A percentile compares a stretch with the other conserved stretches of the same genome.
Evolutionary conservation across 2,113 vertebrate genomes (phyloP).

Genomic region (Lophura nycthemera): DNA sequence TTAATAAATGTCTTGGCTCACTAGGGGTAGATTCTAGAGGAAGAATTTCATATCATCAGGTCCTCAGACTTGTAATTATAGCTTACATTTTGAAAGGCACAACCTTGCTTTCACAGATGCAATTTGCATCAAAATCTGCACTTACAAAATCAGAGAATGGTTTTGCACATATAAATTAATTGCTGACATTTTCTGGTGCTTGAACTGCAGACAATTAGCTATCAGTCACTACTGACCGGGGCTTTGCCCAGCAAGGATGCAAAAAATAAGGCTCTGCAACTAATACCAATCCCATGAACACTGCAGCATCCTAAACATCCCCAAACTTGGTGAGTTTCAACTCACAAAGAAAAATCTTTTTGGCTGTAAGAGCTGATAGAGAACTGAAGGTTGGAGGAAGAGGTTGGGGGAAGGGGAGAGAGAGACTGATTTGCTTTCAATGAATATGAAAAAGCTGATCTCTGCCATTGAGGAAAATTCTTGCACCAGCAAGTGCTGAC

Average conservation of each 20-base stretch:
- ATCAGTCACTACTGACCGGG: conserved; percentile 27
- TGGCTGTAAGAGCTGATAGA: background rate
- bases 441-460: conserved; percentile 66
- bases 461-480: conserved; percentile 61
- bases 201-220: conserved; percentile 38
- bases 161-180: conserved; percentile 51
- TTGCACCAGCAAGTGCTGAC: conserved; percentile 53
- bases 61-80: conserved; percentile 60
- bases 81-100: conserved; percentile 46
- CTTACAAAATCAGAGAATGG: conserved; percentile 53
- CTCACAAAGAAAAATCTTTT: conserved; percentile 37
- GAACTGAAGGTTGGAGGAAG: background rate
- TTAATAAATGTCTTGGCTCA: conserved; percentile 25
- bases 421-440: conserved; percentile 48
- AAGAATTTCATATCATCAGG: conserved; percentile 29
- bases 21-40: conserved; percentile 11
- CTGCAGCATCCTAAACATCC: background rate
- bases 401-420: background rate
- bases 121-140: conserved; percentile 62
- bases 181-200: conserved; percentile 5
- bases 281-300: background rate
- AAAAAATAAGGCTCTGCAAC: background rate
- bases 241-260: background rate
- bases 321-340: background rate
- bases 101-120: conserved; percentile 24